Conservation (phyloP, 2,797 vertebrate genomes). For the Sebastes trivittatus region DNA sequence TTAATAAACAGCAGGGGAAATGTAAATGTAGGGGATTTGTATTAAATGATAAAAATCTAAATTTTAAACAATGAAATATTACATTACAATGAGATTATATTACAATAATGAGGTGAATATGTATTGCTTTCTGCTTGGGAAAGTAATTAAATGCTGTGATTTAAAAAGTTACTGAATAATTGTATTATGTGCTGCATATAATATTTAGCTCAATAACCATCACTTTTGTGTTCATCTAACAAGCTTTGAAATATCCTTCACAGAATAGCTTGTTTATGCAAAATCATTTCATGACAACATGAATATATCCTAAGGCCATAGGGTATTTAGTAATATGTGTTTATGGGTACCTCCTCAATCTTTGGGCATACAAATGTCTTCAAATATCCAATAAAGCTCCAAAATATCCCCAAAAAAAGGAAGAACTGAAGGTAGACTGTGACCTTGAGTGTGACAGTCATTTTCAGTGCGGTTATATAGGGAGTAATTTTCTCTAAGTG, state of each 20-base stretch:
- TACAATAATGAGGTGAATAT: background rate
- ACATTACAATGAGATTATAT: background rate
- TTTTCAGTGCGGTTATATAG: conserved; percentile 38
- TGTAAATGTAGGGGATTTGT: conserved; percentile 11
- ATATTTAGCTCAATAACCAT: background rate
- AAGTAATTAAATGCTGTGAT: background rate
- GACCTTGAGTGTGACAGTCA: conserved; percentile 43
- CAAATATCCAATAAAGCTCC: background rate
- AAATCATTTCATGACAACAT: background rate
- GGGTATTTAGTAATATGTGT: background rate
- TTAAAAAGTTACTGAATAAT: background rate
- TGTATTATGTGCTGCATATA: background rate
- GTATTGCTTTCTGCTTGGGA: background rate
- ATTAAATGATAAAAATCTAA: conserved; percentile 8
- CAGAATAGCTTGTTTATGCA: background rate
- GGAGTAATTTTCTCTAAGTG: conserved; percentile 63
- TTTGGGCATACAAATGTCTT: background rate
- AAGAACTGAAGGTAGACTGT: conserved; percentile 9
- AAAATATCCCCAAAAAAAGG: conserved; percentile 10
- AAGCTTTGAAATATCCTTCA: background rate
- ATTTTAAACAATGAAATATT: background rate
- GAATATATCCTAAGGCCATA: background rate
- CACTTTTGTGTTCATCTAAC: background rate
- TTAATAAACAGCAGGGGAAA: conserved; percentile 1
- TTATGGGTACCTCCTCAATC: background rate